phyloP scores from a whole-genome alignment of 2,797 vertebrate genomes.

The Acanthurus leucopareius region DNA sequence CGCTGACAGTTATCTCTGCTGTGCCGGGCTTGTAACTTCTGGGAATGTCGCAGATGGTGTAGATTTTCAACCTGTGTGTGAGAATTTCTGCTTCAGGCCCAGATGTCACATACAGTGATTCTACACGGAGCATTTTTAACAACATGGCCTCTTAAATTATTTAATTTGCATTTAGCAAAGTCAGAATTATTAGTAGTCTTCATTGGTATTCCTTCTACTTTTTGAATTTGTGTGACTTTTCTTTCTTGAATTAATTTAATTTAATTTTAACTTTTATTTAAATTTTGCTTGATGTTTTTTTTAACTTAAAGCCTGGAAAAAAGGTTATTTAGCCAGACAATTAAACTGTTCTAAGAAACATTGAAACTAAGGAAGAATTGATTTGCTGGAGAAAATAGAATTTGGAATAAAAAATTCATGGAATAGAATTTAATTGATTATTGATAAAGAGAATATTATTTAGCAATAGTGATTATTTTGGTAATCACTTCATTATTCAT shows the following conservation, averaged over 20 bases:
- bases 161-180: not conserved
- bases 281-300: not conserved
- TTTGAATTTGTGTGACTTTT: not conserved
- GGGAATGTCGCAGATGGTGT: conserved; percentile 22
- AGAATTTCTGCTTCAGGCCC: conserved; percentile 17
- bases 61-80: conserved; percentile 18
- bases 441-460: too few species aligned
- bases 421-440: too few species aligned
- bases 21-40: conserved; percentile 26
- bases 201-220: not conserved
- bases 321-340: not conserved
- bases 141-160: not conserved
- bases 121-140: not conserved
- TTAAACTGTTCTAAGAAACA: too few species aligned
- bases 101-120: not conserved
- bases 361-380: too few species aligned
- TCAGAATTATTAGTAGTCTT: not conserved
- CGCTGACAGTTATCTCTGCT: conserved; percentile 28
- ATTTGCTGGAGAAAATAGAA: too few species aligned
- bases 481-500: too few species aligned
- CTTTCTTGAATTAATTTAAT: not conserved
- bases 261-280: too few species aligned
- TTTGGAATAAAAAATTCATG: too few species aligned
- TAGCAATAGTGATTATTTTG: too few species aligned
- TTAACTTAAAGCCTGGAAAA: not conserved